Percentiles rank a stretch among this genome's conserved stretches.
Conservation (phyloP, 1,140 invertebrate genomes). For the Contarinia nasturtii region DNA sequence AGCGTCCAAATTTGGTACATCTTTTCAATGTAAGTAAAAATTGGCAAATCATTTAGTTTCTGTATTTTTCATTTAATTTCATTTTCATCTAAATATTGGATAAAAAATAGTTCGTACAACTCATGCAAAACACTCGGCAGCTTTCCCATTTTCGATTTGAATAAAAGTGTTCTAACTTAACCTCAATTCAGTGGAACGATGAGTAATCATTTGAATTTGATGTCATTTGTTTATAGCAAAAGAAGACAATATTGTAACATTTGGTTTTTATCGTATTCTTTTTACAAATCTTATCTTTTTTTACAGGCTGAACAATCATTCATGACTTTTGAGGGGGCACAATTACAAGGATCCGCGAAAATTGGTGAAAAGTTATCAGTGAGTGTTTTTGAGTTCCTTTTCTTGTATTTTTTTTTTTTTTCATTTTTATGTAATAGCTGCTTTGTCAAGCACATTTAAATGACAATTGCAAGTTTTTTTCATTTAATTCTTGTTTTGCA, state of each 20-base stretch:
- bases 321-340: slow-evolving; percentile 88
- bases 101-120: too few species aligned
- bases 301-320: slow-evolving; percentile 72
- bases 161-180: not conserved
- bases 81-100: too few species aligned
- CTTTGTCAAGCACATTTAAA: not conserved
- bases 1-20: slow-evolving; percentile 60
- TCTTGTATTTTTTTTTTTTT: too few species aligned
- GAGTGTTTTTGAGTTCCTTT: slow-evolving; percentile 27
- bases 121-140: too few species aligned
- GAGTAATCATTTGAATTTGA: not conserved
- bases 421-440: too few species aligned
- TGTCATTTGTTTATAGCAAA: not conserved
- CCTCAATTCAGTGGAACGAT: not conserved
- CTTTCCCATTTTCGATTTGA: too few species aligned
- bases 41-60: not conserved
- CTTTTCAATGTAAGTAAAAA: slow-evolving; percentile 78
- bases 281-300: slow-evolving; percentile 6
- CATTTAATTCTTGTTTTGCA: slow-evolving; percentile 28
- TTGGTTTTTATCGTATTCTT: not conserved
- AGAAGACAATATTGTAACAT: not conserved
- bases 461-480: not conserved
- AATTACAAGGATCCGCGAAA: slow-evolving; percentile 75
- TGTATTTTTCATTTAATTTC: not conserved
- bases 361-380: slow-evolving; percentile 90